Percentiles rank a stretch among this genome's conserved stretches.
These are phyloP conservation scores for Lytechinus pictus DNA, from an alignment of 35 echinoderm and acorn worm species.

Conservation along the genomic window DNA sequence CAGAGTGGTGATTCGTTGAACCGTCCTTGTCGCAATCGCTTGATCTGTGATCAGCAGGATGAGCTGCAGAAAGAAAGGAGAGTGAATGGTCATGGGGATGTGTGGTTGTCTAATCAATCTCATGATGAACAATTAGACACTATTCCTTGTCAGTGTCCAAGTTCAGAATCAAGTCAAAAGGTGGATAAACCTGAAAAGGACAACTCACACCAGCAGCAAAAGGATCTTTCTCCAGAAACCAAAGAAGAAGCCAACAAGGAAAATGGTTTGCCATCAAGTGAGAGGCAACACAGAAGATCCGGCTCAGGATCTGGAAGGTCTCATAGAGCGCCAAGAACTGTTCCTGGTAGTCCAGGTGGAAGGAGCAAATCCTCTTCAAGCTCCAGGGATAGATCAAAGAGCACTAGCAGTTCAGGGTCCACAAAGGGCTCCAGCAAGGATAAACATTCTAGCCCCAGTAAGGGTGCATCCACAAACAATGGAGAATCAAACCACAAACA, in stretches of 20 bases:
- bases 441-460: constrained; percentile 65
- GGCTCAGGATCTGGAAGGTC: constrained; percentile 67
- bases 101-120: constrained; percentile 28
- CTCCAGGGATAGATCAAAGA: constrained; percentile 85
- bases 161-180: constrained; percentile 15
- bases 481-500: constrained; percentile 24
- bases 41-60: constrained; percentile 49
- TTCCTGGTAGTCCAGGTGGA: constrained; percentile 82
- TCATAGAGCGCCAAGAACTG: constrained; percentile 87
- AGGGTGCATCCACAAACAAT: constrained; percentile 37
- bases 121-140: constrained; percentile 52
- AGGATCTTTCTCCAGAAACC: constrained; percentile 7
- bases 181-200: constrained; percentile 37
- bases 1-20: constrained; percentile 89
- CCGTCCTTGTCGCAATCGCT: constrained; percentile 68
- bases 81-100: constrained; percentile 25
- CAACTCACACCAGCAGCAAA: constrained; percentile 7
- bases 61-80: constrained; percentile 42
- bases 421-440: constrained; percentile 76
- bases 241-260: constrained; percentile 48
- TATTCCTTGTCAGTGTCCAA: constrained; percentile 38
- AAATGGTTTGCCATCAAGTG: constrained; percentile 23
- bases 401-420: constrained; percentile 86
- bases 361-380: constrained; percentile 85
- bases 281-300: constrained; percentile 25